A percentile compares a stretch with the other conserved stretches of the same genome.
phyloP scores from a whole-genome alignment of 1,140 invertebrate species.

The Meteorus sp. region DNA sequence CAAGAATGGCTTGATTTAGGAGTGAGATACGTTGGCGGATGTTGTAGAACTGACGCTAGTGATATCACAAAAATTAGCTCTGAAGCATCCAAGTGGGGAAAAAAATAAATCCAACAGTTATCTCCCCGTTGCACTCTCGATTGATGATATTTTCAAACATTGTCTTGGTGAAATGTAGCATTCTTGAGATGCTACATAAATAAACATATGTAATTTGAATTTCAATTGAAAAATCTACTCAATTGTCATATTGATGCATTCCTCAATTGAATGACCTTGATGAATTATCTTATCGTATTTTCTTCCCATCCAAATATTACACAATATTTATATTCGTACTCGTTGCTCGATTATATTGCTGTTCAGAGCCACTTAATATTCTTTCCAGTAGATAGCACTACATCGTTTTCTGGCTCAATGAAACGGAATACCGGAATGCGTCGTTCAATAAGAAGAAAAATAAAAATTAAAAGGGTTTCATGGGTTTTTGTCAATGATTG shows the following conservation, averaged over 20 bases:
- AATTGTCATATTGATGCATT: too few relatives aligned
- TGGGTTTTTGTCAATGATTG: too few relatives aligned
- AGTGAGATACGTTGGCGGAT: conserved; percentile 76
- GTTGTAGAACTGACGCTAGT: conserved; percentile 72
- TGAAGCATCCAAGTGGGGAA: conserved; percentile 45
- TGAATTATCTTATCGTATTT: neutral
- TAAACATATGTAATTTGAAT: too few relatives aligned
- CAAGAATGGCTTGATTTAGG: conserved; percentile 72
- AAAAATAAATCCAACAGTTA: neutral
- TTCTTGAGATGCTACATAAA: neutral
- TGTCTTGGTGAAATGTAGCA: neutral
- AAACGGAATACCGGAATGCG: too few relatives aligned
- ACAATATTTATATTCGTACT: neutral
- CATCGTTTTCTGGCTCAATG: neutral
- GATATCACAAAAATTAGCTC: conserved; percentile 64
- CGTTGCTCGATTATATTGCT: neutral
- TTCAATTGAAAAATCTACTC: too few relatives aligned
- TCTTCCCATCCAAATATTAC: too few relatives aligned
- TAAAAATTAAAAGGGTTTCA: too few relatives aligned
- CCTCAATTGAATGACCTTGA: too few relatives aligned
- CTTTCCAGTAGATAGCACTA: neutral
- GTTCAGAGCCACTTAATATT: neutral
- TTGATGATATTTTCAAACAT: too few relatives aligned
- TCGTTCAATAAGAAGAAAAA: neutral
- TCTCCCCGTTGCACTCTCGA: neutral